Evolutionary conservation across 2,113 vertebrate genomes (phyloP).

Genomic region (Malaclemys terrapin): DNA sequence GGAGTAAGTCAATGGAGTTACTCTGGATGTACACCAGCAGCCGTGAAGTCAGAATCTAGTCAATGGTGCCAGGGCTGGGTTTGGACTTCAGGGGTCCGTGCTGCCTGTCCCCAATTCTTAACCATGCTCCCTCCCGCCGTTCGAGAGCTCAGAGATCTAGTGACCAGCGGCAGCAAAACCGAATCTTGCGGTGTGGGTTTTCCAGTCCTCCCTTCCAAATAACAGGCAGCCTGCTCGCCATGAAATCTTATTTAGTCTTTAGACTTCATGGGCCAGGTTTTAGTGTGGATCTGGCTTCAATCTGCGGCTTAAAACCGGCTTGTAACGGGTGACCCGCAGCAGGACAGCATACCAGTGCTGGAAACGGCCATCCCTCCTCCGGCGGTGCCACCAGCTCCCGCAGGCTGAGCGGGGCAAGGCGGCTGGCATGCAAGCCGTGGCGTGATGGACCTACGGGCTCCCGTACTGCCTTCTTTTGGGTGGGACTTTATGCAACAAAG

Average conservation of each 20-base stretch:
- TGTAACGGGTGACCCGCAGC: neutral
- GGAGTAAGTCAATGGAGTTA: conserved; percentile 39
- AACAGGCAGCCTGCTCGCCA: neutral
- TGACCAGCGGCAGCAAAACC: rapidly evolving
- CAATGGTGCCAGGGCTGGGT: conserved; percentile 36
- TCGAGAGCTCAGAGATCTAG: neutral
- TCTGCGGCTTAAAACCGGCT: neutral
- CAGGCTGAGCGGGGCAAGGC: no score
- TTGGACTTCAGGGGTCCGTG: neutral
- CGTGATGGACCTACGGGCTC: no score
- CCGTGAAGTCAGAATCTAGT: conserved; percentile 36
- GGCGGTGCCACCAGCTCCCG: neutral
- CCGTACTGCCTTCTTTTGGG: neutral
- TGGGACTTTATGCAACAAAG: neutral
- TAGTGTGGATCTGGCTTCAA: neutral
- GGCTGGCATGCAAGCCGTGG: no score
- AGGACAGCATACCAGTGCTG: neutral
- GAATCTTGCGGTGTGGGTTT: neutral
- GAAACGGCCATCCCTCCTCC: neutral
- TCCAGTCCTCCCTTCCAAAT: neutral
- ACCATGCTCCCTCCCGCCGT: neutral
- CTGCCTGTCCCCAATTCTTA: neutral
- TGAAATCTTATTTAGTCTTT: neutral
- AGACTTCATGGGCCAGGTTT: neutral
- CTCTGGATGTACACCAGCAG: conserved; percentile 44